A percentile compares a stretch with the other conserved stretches of the same genome.
These are phyloP conservation scores for Drosophila ustulata DNA, from an alignment of 2,888 invertebrate genomes.

Conservation along the genomic window DNA sequence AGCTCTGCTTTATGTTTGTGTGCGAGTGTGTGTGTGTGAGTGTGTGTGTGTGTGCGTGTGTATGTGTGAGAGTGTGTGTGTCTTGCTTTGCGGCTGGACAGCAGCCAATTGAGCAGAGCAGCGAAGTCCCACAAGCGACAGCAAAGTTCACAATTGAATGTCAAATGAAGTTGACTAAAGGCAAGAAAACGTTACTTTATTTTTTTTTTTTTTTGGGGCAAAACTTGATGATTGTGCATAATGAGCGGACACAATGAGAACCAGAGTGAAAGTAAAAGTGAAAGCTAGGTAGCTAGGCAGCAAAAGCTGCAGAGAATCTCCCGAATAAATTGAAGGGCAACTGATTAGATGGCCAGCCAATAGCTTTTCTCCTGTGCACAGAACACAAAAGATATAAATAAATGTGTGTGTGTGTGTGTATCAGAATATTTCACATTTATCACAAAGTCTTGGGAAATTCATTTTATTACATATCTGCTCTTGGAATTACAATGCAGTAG, in stretches of 20 bases:
- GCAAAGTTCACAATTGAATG: constrained; percentile 43
- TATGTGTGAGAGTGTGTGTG: too few species aligned
- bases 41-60: too few species aligned
- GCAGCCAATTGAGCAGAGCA: constrained; percentile 14
- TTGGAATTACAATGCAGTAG: neutral
- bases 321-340: constrained; percentile 18
- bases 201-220: constrained; percentile 22
- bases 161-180: constrained; percentile 35
- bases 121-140: constrained; percentile 37
- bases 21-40: too few species aligned
- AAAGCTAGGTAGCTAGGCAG: neutral
- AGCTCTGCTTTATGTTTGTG: too few species aligned
- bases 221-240: constrained; percentile 24
- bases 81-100: neutral
- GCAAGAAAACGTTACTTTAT: constrained; percentile 2
- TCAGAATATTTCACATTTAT: neutral
- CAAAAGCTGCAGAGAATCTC: neutral
- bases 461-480: neutral
- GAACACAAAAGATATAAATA: neutral
- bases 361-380: constrained; percentile 5
- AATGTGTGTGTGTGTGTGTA: neutral
- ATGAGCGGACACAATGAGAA: constrained; percentile 8
- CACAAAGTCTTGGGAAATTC: neutral
- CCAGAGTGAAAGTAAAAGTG: neutral
- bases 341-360: constrained; percentile 21